Percentiles rank a stretch among this genome's conserved stretches.
These are phyloP conservation scores for Plectropomus leopardus DNA, from an alignment of 2,113 vertebrate genomes.

Conservation along the genomic window DNA sequence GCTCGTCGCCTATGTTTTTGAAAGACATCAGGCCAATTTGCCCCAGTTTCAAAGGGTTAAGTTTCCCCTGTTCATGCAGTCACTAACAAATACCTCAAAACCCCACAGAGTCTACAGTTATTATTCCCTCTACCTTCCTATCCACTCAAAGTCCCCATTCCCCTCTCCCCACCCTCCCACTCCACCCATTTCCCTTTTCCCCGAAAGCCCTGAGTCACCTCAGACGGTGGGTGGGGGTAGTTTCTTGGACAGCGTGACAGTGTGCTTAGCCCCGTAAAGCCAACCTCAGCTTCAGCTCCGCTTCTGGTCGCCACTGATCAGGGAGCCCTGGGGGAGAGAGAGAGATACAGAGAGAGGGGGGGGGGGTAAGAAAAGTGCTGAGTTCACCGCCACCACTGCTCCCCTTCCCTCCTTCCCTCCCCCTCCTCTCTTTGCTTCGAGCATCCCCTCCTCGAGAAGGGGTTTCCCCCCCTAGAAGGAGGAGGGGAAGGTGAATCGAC, in stretches of 20 bases:
- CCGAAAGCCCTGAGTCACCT: constrained; percentile 77
- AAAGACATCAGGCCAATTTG: too few relatives aligned
- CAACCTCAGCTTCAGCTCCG: constrained; percentile 58
- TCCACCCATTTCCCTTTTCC: neutral
- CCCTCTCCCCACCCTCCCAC: neutral
- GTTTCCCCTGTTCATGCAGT: constrained; percentile 6
- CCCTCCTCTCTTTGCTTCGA: constrained; percentile 9
- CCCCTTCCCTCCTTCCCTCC: neutral
- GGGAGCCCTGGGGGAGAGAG: constrained; percentile 58
- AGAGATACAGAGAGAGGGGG: constrained; percentile 25
- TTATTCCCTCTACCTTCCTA: neutral
- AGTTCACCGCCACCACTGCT: constrained; percentile 49
- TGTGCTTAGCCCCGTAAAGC: constrained; percentile 71
- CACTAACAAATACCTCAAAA: constrained; percentile 17
- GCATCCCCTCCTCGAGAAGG: constrained; percentile 49
- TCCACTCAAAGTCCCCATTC: neutral
- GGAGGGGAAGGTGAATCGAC: constrained; percentile 59
- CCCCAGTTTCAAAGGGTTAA: too few relatives aligned
- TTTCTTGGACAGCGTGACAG: constrained; percentile 67
- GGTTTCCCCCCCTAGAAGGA: constrained; percentile 45
- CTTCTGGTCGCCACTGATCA: constrained; percentile 61
- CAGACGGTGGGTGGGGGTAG: constrained; percentile 63
- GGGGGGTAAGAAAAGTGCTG: constrained; percentile 62
- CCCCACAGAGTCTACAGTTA: neutral
- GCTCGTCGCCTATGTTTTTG: too few relatives aligned